A percentile compares a stretch with the other conserved stretches of the same genome.
These are phyloP conservation scores for Heteromurus nitidus DNA, from an alignment of 2,888 invertebrate species.

Conservation along the genomic window DNA sequence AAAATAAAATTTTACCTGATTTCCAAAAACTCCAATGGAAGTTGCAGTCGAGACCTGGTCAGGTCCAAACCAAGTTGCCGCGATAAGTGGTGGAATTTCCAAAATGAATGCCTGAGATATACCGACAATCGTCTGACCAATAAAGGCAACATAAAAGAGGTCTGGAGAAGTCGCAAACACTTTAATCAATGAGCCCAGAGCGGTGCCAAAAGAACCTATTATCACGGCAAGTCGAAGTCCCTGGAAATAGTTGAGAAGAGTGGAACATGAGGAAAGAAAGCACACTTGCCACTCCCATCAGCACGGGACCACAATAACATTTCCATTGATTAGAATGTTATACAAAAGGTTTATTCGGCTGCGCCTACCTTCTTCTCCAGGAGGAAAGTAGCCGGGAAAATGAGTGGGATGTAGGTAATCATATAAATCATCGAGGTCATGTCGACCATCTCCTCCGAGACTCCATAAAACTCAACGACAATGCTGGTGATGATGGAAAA, in stretches of 20 bases:
- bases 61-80: conserved; percentile 98
- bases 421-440: conserved; percentile 99
- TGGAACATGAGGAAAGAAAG: conserved; percentile 74
- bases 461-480: conserved; percentile 72
- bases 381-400: conserved; percentile 97
- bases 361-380: conserved; percentile 92
- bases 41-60: conserved; percentile 97
- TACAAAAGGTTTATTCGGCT: too few relatives aligned
- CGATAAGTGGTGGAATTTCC: conserved; percentile 85
- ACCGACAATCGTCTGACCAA: conserved; percentile 87
- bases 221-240: conserved; percentile 89
- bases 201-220: conserved; percentile 90
- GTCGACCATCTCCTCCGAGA: conserved; percentile 80
- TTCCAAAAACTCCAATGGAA: conserved; percentile 98
- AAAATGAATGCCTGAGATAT: conserved; percentile 93
- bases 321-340: too few relatives aligned
- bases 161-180: conserved; percentile 90
- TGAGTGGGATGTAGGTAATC: conserved; percentile 96
- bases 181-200: conserved; percentile 93
- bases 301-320: too few relatives aligned
- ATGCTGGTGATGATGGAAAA: conserved; percentile 79
- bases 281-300: too few relatives aligned
- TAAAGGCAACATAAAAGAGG: conserved; percentile 90
- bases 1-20: too few relatives aligned
- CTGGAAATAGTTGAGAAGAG: conserved; percentile 78